Evolutionary conservation across 2,888 invertebrate species (phyloP).

Genomic region (Thecocarcelia acutangulata): DNA sequence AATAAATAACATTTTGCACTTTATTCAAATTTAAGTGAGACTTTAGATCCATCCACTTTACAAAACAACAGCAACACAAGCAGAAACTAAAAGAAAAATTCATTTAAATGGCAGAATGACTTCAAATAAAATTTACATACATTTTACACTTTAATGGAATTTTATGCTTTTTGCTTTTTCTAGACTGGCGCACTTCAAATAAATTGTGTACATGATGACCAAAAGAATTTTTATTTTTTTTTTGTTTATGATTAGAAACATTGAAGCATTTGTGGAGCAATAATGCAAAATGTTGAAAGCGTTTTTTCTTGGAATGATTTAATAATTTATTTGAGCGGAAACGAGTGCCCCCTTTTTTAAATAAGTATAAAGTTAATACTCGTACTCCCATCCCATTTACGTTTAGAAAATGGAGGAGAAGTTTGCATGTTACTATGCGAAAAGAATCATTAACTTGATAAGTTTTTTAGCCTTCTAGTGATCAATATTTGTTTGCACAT

Average conservation of each 20-base stretch:
- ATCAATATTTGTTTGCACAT: no score
- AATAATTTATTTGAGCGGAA: no score
- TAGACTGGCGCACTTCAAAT: conserved; percentile 7
- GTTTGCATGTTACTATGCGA: no score
- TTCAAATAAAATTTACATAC: conserved; percentile 5
- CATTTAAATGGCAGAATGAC: conserved; percentile 23
- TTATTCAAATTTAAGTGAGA: conserved; percentile 31
- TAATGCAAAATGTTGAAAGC: no score
- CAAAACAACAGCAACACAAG: conserved; percentile 3
- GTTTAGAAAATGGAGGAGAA: no score
- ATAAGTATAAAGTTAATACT: no score
- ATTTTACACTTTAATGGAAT: conserved; percentile 28
- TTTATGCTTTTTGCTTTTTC: neutral
- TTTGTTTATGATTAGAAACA: neutral
- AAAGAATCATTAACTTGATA: no score
- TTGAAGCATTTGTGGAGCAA: neutral
- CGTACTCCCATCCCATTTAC: no score
- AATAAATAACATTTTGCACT: conserved; percentile 23
- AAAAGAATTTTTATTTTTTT: neutral
- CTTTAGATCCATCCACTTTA: conserved; percentile 11
- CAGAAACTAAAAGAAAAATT: conserved; percentile 8
- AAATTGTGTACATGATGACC: conserved; percentile 3
- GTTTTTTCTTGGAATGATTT: no score
- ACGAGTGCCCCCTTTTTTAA: no score
- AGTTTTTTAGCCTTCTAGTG: no score